Conservation (phyloP, 2,113 vertebrate species). For the Leptodactylus fuscus region DNA sequence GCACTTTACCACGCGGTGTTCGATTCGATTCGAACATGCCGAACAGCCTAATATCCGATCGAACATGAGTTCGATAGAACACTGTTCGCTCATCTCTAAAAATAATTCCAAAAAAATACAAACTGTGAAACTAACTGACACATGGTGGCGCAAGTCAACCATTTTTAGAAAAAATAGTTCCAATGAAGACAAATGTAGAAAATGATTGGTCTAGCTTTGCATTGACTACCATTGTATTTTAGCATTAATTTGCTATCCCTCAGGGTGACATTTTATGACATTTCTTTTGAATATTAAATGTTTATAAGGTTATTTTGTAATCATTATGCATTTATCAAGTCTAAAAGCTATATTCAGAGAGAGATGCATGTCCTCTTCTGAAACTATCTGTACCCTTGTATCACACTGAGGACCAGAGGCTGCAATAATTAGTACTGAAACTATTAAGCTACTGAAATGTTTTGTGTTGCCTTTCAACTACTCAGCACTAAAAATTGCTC, state of each 20-base stretch:
- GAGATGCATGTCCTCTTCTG: neutral
- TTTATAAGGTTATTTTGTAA: conserved; percentile 43
- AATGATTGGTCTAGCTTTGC: neutral
- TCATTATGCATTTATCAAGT: conserved; percentile 11
- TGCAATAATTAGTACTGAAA: conserved; percentile 1
- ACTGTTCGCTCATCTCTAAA: no score
- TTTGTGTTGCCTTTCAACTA: no score
- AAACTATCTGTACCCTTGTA: neutral
- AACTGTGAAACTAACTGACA: neutral
- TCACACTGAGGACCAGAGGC: neutral
- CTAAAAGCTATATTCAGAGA: neutral
- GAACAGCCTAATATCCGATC: no score
- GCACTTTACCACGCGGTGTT: no score
- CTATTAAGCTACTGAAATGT: neutral
- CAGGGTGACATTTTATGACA: conserved; percentile 43
- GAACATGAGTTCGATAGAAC: no score
- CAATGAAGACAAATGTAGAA: neutral
- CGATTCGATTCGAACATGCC: no score
- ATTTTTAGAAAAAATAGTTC: neutral
- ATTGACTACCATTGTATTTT: conserved; percentile 17
- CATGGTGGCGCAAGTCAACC: conserved; percentile 42
- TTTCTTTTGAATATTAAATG: conserved; percentile 45
- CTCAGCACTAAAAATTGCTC: neutral
- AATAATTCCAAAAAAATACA: no score
- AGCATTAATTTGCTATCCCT: conserved; percentile 27